Evolutionary conservation across 2,797 vertebrate genomes (phyloP).

Genomic region (Bufotes viridis): DNA sequence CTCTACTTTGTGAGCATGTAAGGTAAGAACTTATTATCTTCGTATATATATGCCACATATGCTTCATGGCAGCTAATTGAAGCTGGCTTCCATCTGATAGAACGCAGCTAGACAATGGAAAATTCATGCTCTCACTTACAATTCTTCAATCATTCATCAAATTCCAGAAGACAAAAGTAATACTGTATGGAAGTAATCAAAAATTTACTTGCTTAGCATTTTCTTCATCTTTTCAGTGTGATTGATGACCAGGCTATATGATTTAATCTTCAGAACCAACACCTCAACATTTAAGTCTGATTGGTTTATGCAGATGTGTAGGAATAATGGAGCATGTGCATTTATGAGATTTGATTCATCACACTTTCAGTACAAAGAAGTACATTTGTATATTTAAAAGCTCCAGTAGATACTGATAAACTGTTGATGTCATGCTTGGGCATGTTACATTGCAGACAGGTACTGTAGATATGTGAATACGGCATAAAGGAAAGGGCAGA

Average conservation of each 20-base stretch:
- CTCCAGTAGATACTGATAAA: not conserved
- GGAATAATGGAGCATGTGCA: conserved; percentile 13
- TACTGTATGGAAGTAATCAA: conserved; percentile 37
- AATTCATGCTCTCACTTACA: conserved; percentile 25
- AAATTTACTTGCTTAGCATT: conserved; percentile 34
- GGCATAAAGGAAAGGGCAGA: not conserved
- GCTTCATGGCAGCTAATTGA: not conserved
- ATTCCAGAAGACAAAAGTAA: conserved; percentile 29
- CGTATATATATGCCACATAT: not conserved
- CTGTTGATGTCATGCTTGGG: not conserved
- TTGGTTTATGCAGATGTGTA: conserved; percentile 29
- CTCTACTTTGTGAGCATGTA: not conserved
- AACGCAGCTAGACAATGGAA: not conserved
- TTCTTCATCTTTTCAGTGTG: conserved; percentile 34
- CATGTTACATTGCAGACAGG: not conserved
- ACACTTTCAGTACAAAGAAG: not conserved
- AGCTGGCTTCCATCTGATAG: conserved; percentile 20
- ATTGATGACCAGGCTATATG: conserved; percentile 26
- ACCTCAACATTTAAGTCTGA: conserved; percentile 34
- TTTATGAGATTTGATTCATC: not conserved
- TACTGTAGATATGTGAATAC: not conserved
- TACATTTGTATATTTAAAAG: not conserved
- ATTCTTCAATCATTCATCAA: conserved; percentile 51
- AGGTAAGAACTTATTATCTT: not conserved
- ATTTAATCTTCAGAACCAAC: conserved; percentile 36